A percentile compares a stretch with the other conserved stretches of the same genome.
These are phyloP conservation scores for Drosophila macrospina DNA, from an alignment of 2,888 invertebrate species.

Conservation along the genomic window DNA sequence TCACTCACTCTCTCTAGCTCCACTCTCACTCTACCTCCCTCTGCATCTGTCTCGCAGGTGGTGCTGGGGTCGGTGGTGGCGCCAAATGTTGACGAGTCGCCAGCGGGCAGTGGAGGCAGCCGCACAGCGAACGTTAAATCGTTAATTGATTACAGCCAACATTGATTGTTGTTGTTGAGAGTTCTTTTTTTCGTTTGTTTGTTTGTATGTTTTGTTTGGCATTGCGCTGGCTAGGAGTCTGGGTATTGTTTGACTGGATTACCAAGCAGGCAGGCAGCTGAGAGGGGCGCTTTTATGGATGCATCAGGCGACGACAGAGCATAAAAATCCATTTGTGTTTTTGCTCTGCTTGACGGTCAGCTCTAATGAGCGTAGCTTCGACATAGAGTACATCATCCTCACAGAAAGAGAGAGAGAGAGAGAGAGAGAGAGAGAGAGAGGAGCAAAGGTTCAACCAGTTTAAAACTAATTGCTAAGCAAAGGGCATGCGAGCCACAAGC, in stretches of 20 bases:
- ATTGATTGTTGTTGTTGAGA: conserved; percentile 79
- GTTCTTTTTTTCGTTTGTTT: no score
- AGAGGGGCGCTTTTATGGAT: conserved; percentile 40
- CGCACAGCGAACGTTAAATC: conserved; percentile 74
- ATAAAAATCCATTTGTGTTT: conserved; percentile 62
- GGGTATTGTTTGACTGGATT: conserved; percentile 54
- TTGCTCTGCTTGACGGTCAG: conserved; percentile 54
- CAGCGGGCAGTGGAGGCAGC: conserved; percentile 59
- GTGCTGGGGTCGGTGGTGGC: conserved; percentile 18
- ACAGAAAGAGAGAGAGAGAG: not conserved
- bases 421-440: no score
- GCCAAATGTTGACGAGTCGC: conserved; percentile 65
- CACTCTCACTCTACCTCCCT: not conserved
- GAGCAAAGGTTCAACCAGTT: conserved; percentile 49
- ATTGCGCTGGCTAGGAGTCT: conserved; percentile 1
- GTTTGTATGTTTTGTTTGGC: conserved; percentile 32
- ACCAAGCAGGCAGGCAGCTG: conserved; percentile 17
- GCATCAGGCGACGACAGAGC: conserved; percentile 44
- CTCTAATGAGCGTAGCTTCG: conserved; percentile 63
- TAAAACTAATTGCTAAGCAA: conserved; percentile 82
- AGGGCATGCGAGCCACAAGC: conserved; percentile 60
- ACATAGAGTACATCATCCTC: conserved; percentile 6
- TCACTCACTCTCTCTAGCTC: not conserved
- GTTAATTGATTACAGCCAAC: conserved; percentile 81
- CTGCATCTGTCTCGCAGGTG: not conserved